Evolutionary conservation across 2,797 vertebrate species (phyloP).

Genomic region (Helarctos malayanus): DNA sequence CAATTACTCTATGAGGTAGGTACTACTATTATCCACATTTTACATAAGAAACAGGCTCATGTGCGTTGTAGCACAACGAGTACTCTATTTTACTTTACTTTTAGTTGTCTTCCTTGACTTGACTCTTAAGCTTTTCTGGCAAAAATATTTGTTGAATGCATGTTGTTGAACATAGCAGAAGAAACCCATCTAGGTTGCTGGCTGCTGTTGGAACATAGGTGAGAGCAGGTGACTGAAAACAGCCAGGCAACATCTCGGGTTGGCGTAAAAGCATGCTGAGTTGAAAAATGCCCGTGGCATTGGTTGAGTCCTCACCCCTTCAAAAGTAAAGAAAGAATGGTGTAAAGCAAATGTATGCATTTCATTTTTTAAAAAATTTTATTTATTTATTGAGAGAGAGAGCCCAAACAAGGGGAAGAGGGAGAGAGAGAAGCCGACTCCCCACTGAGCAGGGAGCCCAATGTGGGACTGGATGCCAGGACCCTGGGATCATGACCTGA

Average conservation of each 20-base stretch:
- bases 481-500: background rate
- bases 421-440: background rate
- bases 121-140: background rate
- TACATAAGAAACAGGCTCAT: background rate
- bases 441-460: background rate
- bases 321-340: background rate
- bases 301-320: background rate
- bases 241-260: background rate
- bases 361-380: background rate
- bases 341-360: background rate
- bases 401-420: background rate
- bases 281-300: background rate
- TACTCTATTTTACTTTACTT: background rate
- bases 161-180: background rate
- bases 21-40: background rate
- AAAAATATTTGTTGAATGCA: background rate
- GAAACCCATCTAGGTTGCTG: background rate
- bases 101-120: background rate
- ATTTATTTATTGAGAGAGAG: background rate
- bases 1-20: background rate
- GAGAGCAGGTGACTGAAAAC: background rate
- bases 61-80: background rate
- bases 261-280: background rate
- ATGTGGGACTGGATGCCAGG: background rate
- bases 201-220: background rate